Percentiles rank a stretch among this genome's conserved stretches.
Evolutionary conservation across 2,113 vertebrate genomes (phyloP).

Genomic region (Amblyornis subalaris): DNA sequence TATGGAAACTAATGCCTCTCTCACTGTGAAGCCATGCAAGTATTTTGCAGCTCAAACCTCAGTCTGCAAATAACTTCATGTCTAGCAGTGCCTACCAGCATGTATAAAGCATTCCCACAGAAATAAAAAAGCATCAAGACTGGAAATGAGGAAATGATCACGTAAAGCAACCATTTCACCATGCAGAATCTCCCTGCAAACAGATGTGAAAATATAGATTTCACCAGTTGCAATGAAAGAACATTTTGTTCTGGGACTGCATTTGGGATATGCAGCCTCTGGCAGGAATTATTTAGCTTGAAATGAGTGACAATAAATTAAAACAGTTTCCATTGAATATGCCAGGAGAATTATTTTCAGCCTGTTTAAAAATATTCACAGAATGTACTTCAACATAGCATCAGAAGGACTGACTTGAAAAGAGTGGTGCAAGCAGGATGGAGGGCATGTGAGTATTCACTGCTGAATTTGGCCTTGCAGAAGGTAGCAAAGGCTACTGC

Average conservation of each 20-base stretch:
- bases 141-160: conserved; percentile 6
- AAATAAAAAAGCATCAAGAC: background rate
- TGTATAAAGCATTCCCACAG: background rate
- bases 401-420: background rate
- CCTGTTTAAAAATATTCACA: conserved; percentile 3
- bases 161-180: background rate
- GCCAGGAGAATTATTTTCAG: conserved; percentile 42
- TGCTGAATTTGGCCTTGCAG: background rate
- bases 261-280: background rate
- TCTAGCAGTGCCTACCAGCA: background rate
- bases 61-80: background rate
- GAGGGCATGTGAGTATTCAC: background rate
- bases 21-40: background rate
- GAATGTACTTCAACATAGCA: background rate
- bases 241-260: conserved; percentile 35
- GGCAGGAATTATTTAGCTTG: conserved; percentile 12
- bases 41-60: background rate
- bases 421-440: background rate
- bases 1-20: background rate
- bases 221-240: conserved; percentile 12
- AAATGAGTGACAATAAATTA: conserved; percentile 40
- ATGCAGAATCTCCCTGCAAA: background rate
- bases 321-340: conserved; percentile 31
- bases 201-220: conserved; percentile 29
- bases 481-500: background rate